These are phyloP conservation scores for Loxodonta africana DNA, from an alignment of 2,113 vertebrate species.

Conservation along the genomic window DNA sequence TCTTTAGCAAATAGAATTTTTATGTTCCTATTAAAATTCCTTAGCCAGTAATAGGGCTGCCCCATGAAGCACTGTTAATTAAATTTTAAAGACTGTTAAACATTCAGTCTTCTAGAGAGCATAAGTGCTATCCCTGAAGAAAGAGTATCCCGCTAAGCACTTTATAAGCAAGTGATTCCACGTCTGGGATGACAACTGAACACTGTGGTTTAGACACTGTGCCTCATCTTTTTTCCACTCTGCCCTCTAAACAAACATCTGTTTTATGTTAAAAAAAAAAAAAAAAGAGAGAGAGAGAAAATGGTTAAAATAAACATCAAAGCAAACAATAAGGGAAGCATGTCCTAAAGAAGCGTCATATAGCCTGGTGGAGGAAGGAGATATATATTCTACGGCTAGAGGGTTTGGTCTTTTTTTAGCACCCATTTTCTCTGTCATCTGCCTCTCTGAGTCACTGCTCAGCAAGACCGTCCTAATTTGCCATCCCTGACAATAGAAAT, in stretches of 20 bases:
- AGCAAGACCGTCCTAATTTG: slow-evolving; percentile 71
- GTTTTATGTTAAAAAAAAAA: not conserved
- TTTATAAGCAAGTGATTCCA: not conserved
- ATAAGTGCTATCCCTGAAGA: not conserved
- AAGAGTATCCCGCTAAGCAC: not conserved
- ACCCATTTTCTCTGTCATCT: slow-evolving; percentile 37
- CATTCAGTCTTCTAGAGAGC: slow-evolving; percentile 68
- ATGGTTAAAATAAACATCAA: slow-evolving; percentile 67
- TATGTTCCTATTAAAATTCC: slow-evolving; percentile 78
- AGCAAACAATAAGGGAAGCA: not conserved
- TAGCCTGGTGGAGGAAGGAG: not conserved
- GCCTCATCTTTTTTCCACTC: not conserved
- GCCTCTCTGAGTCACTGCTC: slow-evolving; percentile 57
- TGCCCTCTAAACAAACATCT: not conserved
- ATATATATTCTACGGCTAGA: not conserved
- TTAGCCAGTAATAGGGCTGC: slow-evolving; percentile 70
- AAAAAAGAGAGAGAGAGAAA: not conserved
- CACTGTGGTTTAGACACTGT: not conserved
- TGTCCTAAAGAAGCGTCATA: not conserved
- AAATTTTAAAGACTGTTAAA: slow-evolving; percentile 82
- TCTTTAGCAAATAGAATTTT: slow-evolving; percentile 78
- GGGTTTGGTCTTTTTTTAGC: slow-evolving; percentile 48
- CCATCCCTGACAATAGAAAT: slow-evolving; percentile 59
- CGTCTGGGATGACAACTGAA: not conserved
- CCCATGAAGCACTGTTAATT: slow-evolving; percentile 82